These are phyloP conservation scores for Dugesia japonica DNA, from an alignment of 2,888 invertebrate species.

Conservation along the genomic window DNA sequence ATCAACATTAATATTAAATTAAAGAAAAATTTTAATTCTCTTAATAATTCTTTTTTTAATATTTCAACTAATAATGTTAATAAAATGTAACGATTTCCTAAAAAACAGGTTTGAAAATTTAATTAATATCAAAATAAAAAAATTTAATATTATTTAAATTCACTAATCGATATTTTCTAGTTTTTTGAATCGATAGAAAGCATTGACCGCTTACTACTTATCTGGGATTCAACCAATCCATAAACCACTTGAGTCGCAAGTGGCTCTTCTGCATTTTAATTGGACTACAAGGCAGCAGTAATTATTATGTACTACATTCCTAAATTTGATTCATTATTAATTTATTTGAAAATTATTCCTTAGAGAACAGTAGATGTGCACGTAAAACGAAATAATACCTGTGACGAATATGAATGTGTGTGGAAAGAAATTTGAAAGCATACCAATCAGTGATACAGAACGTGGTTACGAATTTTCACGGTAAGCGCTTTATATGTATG, in stretches of 20 bases:
- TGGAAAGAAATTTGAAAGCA: constrained; percentile 9
- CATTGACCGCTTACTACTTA: constrained; percentile 20
- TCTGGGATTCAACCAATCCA: constrained; percentile 20
- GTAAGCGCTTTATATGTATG: not conserved
- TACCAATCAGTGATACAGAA: not conserved
- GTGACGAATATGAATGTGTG: constrained; percentile 2
- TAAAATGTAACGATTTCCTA: too few species aligned
- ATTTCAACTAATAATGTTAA: too few species aligned
- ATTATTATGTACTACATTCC: constrained; percentile 20
- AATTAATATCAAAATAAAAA: not conserved
- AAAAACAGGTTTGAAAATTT: too few species aligned
- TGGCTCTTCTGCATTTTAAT: constrained; percentile 20
- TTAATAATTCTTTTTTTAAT: too few species aligned
- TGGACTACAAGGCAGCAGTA: constrained; percentile 20
- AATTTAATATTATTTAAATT: not conserved
- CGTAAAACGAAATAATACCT: not conserved
- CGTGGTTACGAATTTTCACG: not conserved
- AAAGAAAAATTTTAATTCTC: too few species aligned
- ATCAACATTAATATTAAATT: too few species aligned
- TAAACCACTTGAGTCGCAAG: constrained; percentile 20
- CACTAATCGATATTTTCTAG: constrained; percentile 20
- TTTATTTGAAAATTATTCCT: constrained; percentile 10
- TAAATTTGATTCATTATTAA: constrained; percentile 11
- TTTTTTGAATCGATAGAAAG: constrained; percentile 15
- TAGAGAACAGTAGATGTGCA: constrained; percentile 2